Percentiles rank a stretch among this genome's conserved stretches.
Conservation (phyloP, 2,888 invertebrate genomes). For the Hydrotaea diabolus region DNA sequence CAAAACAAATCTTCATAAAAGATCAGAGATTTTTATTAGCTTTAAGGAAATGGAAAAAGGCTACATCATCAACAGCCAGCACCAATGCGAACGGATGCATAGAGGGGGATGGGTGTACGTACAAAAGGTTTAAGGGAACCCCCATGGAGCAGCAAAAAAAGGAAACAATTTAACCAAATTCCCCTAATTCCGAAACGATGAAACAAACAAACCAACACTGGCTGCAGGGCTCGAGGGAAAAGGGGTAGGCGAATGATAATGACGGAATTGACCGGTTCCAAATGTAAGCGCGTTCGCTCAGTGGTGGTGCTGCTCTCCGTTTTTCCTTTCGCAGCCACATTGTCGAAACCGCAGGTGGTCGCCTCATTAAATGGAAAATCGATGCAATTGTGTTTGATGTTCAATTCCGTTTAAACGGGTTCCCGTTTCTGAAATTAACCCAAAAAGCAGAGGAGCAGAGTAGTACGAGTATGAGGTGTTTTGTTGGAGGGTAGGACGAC, state of each 20-base stretch:
- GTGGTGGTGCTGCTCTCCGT: background rate
- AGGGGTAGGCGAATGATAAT: slow-evolving; percentile 9
- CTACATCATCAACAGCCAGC: background rate
- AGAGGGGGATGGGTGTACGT: too few relatives aligned
- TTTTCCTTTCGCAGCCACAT: slow-evolving; percentile 42
- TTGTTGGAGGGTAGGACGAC: too few relatives aligned
- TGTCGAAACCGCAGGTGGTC: slow-evolving; percentile 61
- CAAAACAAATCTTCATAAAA: slow-evolving; percentile 8
- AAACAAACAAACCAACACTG: background rate
- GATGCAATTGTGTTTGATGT: slow-evolving; percentile 49
- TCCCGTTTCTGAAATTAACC: background rate
- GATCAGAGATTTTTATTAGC: slow-evolving; percentile 40
- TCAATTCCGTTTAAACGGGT: slow-evolving; percentile 12
- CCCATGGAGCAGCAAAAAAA: slow-evolving; percentile 26
- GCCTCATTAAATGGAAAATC: slow-evolving; percentile 61
- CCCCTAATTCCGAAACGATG: slow-evolving; percentile 21
- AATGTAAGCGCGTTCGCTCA: slow-evolving; percentile 11
- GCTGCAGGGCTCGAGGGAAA: background rate
- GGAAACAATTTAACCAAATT: slow-evolving; percentile 50
- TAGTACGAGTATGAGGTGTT: background rate
- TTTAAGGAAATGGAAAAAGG: slow-evolving; percentile 33
- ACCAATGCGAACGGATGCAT: background rate
- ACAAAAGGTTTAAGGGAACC: slow-evolving; percentile 33
- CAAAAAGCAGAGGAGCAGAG: background rate
- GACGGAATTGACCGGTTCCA: slow-evolving; percentile 40